Evolutionary conservation across 2,113 vertebrate genomes (phyloP).

Genomic region (Diadophis punctatus): DNA sequence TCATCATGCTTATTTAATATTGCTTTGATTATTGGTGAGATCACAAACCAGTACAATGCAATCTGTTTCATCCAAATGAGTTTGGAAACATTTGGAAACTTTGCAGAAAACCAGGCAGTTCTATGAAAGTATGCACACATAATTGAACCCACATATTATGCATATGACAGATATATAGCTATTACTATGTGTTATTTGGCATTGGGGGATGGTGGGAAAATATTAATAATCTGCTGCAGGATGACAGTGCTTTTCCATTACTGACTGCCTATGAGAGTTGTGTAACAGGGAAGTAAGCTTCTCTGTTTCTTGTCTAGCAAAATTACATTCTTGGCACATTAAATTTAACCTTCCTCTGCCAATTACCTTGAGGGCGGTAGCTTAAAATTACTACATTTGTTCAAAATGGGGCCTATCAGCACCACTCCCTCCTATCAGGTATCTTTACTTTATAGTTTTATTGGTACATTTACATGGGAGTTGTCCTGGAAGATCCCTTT

Average conservation of each 20-base stretch:
- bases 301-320: constrained; percentile 46
- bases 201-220: constrained; percentile 37
- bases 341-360: constrained; percentile 33
- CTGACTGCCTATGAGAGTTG: constrained; percentile 30
- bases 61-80: neutral
- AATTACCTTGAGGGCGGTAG: constrained; percentile 38
- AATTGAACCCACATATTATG: neutral
- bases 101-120: neutral
- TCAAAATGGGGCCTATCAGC: constrained; percentile 27
- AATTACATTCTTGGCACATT: constrained; percentile 50
- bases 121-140: neutral
- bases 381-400: constrained; percentile 49
- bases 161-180: neutral
- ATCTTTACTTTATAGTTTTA: constrained; percentile 48
- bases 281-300: constrained; percentile 44
- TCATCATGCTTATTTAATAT: constrained; percentile 38
- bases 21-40: constrained; percentile 55
- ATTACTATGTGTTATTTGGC: constrained; percentile 16
- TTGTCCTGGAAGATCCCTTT: constrained; percentile 36
- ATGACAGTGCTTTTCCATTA: constrained; percentile 57
- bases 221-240: constrained; percentile 59
- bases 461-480: constrained; percentile 43
- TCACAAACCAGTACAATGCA: constrained; percentile 11
- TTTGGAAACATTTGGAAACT: neutral
- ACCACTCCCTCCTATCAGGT: constrained; percentile 42